Evolutionary conservation across 23 tunicate genomes (phyloP), one percentile per base, ranked within the genome.

Genomic region (Trididemnum miniatum): DNA sequence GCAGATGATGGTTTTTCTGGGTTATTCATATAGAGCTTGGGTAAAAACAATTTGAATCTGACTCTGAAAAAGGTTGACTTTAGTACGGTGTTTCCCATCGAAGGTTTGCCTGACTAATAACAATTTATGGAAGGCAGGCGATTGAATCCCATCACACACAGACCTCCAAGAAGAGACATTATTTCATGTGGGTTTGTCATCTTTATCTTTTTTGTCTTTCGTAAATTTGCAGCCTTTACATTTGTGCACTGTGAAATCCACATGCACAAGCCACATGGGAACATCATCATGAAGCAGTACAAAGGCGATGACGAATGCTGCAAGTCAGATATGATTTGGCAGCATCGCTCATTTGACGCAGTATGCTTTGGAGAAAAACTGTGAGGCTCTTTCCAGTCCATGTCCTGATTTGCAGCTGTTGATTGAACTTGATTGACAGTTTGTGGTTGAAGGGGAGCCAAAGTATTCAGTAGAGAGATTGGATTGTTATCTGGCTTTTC

Each of bases 1-100:
- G 76, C 76, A 31, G 76, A 31, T 31, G 76, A 69, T 69, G 76
- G 38, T 69, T 69, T 69, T 31, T 69, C 76, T 31, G 76, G 76
- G 38, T 69, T 69, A 31, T 31, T 34, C 39, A 34, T 34, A 38
- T 69, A 69, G 39, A 69, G 39, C 39, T 69, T 69, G 37, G 76
- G 32, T 34, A 69, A 31, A 12, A 69, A 34, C 9, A 69, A 34
- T 38, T 34, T 69, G n/a, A 69, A 69, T 31, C 38, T 31, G 23
- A 4, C 76, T 69, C 76, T 69, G 37, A 38, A 69, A 69, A 69
- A 69, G 15, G 76, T 69, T 69, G 37, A 31, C 76, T 69, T 69
- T 34, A 69, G 39, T 34, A 31, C 30, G 76, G 39, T 31, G 39
- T 69, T 69, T 69, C 76, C 76, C 15, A 69, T 31, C 7, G 76